Conservation (phyloP, 1,140 invertebrate genomes). For the Coelopa frigida region DNA sequence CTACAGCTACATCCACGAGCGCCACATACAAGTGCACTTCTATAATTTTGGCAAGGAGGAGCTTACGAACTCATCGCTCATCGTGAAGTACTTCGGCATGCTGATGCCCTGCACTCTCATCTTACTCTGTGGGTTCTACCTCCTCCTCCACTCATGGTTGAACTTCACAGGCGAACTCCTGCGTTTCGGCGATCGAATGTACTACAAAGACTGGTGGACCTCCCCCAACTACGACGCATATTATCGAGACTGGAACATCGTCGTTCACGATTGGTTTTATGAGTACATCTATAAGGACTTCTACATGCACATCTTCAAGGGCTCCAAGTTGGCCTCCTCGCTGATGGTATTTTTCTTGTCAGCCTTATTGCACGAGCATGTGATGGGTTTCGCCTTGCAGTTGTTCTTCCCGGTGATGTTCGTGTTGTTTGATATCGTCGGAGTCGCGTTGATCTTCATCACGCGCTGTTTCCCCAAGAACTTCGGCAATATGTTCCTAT, state of each 20-base stretch:
- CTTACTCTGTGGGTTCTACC: constrained; percentile 74
- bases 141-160: constrained; percentile 79
- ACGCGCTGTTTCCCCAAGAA: constrained; percentile 48
- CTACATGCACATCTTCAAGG: constrained; percentile 51
- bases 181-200: constrained; percentile 75
- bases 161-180: constrained; percentile 84
- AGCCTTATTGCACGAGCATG: constrained; percentile 78
- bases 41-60: constrained; percentile 54
- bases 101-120: constrained; percentile 68
- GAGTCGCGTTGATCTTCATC: constrained; percentile 52
- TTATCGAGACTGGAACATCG: constrained; percentile 89
- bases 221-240: constrained; percentile 70
- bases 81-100: constrained; percentile 62
- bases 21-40: constrained; percentile 65
- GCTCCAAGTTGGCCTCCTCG: constrained; percentile 50
- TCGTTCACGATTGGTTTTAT: constrained; percentile 92
- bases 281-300: constrained; percentile 85
- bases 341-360: constrained; percentile 57
- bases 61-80: constrained; percentile 52
- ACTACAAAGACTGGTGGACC: constrained; percentile 97
- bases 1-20: constrained; percentile 68
- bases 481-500: constrained; percentile 72
- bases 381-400: constrained; percentile 66
- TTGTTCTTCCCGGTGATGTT: constrained; percentile 85
- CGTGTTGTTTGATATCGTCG: constrained; percentile 58